Conservation (phyloP, 2,888 invertebrate species). For the Helobdella robusta region DNA sequence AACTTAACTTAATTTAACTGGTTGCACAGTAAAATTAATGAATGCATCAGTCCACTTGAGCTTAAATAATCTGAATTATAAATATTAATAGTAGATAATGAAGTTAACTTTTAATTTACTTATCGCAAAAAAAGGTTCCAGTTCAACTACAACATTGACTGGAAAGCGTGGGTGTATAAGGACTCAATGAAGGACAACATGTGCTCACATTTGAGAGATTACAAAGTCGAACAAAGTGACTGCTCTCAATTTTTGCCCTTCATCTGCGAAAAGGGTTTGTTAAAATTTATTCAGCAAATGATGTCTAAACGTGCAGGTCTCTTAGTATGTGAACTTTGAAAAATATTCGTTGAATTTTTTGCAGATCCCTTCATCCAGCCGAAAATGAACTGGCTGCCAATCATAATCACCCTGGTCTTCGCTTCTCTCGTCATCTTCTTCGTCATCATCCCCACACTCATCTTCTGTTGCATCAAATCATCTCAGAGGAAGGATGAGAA, state of each 20-base stretch:
- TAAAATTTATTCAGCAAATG: neutral
- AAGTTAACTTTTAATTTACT: too few relatives aligned
- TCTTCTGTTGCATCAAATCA: slow-evolving; percentile 86
- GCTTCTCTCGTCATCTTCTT: slow-evolving; percentile 54
- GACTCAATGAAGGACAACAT: slow-evolving; percentile 28
- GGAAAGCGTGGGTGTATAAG: slow-evolving; percentile 44
- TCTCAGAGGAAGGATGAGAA: slow-evolving; percentile 75
- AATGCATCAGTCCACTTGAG: too few relatives aligned
- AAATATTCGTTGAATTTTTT: neutral
- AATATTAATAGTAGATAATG: too few relatives aligned
- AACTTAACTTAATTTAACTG: too few relatives aligned
- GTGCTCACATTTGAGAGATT: slow-evolving; percentile 35
- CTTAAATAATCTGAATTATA: too few relatives aligned
- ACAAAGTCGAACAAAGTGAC: slow-evolving; percentile 55
- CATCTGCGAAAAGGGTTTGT: slow-evolving; percentile 65
- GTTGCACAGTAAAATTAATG: too few relatives aligned
- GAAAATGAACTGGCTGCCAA: slow-evolving; percentile 39
- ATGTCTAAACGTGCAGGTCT: neutral
- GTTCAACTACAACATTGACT: slow-evolving; percentile 39
- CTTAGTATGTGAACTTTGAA: neutral
- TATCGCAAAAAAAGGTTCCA: too few relatives aligned
- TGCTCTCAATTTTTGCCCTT: slow-evolving; percentile 76
- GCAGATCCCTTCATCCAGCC: slow-evolving; percentile 69
- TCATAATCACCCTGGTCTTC: slow-evolving; percentile 43
- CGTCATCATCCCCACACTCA: slow-evolving; percentile 64